phyloP scores from a whole-genome alignment of 1,140 invertebrate species.

The Lanistes nyassanus region DNA sequence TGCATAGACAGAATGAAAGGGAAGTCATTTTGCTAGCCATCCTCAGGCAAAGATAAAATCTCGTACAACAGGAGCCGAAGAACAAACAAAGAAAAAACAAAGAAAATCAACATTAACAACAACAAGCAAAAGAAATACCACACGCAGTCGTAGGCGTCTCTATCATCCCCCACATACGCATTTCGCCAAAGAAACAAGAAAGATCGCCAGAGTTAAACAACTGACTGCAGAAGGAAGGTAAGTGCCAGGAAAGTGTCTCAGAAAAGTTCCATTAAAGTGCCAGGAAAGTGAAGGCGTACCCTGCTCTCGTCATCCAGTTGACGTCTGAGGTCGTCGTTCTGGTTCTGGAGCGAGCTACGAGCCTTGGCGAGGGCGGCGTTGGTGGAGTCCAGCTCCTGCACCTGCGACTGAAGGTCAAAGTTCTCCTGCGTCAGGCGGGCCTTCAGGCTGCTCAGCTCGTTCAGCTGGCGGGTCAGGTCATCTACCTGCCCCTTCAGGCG shows the following conservation, averaged over 20 bases:
- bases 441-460: conserved; percentile 59
- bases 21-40: no score
- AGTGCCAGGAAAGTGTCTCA: no score
- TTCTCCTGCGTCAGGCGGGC: conserved; percentile 65
- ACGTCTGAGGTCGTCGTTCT: conserved; percentile 63
- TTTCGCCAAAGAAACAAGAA: not conserved
- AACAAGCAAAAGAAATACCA: no score
- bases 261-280: no score
- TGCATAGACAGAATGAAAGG: no score
- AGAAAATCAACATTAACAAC: no score
- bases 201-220: not conserved
- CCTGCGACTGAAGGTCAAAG: conserved; percentile 65
- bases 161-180: not conserved
- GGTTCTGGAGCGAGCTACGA: conserved; percentile 56
- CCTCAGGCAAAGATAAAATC: no score
- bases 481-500: conserved; percentile 64
- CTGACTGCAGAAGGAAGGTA: not conserved
- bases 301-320: conserved; percentile 63
- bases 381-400: conserved; percentile 66
- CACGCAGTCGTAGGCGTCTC: no score
- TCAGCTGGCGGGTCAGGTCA: conserved; percentile 63
- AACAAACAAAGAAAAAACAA: no score
- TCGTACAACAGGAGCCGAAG: no score
- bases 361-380: conserved; percentile 63
- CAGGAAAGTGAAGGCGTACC: no score